Base-by-base conservation (phyloP, 1,140 invertebrate genomes). In the Proctacanthus coquilletti region DNA sequence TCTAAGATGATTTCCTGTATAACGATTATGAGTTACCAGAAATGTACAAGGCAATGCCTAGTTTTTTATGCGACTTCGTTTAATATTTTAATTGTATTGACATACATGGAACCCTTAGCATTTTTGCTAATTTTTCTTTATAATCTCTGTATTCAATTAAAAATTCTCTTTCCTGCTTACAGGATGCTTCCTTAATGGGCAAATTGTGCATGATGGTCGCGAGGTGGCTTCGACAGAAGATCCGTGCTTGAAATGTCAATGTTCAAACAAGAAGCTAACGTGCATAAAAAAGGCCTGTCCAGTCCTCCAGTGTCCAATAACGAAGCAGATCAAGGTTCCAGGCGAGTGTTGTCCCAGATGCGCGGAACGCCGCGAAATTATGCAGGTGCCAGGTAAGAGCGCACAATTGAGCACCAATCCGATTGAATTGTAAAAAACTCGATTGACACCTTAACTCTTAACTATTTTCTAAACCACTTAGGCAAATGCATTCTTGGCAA, bases 341-440 rank as follows among this genome's bases (percentile, higher is more conserved):
- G 80, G 79, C 3, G 75, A 85, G 47, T 93, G 89, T 55, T 94
- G 89, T 60, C 84, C 86, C 0, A 61, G 67, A 34, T 93, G 88
- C 51, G 70, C 66, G 43, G 80, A 80, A 67, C 65, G 69, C 32
- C 66, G 55, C 2, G 47, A 61, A 8, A 63, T 66, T 43, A 64
- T 65, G 36, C 62, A 65, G 13, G 48, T 66, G 36, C 62, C 61
- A 45, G 64, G 66, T 70, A 56, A 61, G 55, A 58, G 18, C 19
- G 4, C n/a, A 31, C 18, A 2, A 9, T 5, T n/a, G 23, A 20
- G 18, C 17, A 13, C 9, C 37, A 20, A n/a, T 32, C n/a, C 30
- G 13, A 21, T 18, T 18, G 17, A 1, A 13, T 15, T 9, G 25
- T 18, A n/a, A 6, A 0, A 18, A 4, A 19, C 9, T 21, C 10